Base-by-base conservation (phyloP, 2,113 vertebrate genomes). In the Pyxicephalus adspersus region DNA sequence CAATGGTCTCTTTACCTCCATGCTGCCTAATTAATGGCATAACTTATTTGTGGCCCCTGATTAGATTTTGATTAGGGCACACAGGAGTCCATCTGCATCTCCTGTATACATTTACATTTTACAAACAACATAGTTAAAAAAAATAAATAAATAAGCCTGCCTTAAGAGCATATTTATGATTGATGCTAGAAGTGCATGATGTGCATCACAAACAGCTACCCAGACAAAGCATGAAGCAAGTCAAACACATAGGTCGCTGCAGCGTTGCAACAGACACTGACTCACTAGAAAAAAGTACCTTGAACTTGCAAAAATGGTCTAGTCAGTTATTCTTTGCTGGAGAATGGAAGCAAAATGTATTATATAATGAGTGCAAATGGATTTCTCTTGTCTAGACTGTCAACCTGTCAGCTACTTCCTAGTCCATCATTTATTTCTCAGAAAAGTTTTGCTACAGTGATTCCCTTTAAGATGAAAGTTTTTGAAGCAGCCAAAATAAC, bases 161-260 rank as follows among this genome's bases (percentile, higher is more conserved):
- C n/a, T n/a, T n/a, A 58, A 73, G 7, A 57, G 20, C 34, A 34
- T 22, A 13, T 13, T 58, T 58, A 73, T 22, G 28, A 57, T 73
- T 4, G 52, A 20, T 29, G 19, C 57, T 25, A 34, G 54, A 29
- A 73, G 34, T 38, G 54, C 20, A 15, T 18, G 71, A 38, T 20
- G 58, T 34, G 70, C 70, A 22, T 72, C 50, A 29, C 51, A 29
- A 25, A 15, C 67, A 26, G 18, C 26, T 28, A 26, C 50, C 29
- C 25, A 54, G 45, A 70, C 66, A 71, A 31, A 72, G 26, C 52
- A 57, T 72, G n/a, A 57, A 73, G 13, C 26, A 57, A 73, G 70
- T 34, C 50, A 73, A 16, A 11, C 51, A 54, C 5, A 28, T 52
- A 57, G 70, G 51, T 3, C 68, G 29, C 25, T 18, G 38, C 31